Evolutionary conservation across 2,797 vertebrate genomes (phyloP).

Genomic region (Pachyuromys duprasi): DNA sequence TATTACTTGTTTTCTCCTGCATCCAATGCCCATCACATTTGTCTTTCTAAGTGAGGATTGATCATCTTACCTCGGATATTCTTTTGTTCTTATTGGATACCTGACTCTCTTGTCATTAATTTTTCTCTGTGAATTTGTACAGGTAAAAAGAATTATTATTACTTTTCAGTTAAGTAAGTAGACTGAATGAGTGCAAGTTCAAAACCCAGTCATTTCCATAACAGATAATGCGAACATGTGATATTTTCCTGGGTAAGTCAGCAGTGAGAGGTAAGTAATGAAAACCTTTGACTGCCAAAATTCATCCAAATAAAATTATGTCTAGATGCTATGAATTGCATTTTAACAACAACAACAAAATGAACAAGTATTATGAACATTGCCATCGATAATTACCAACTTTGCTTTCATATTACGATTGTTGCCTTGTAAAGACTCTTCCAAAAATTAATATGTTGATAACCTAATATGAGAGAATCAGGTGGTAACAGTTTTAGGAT

Average conservation of each 20-base stretch:
- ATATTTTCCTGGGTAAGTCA: background rate
- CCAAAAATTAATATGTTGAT: background rate
- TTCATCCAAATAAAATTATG: background rate
- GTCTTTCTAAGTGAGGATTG: too few relatives aligned
- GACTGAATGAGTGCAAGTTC: background rate
- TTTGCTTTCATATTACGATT: background rate
- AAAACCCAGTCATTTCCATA: background rate
- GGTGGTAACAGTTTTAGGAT: rapidly evolving
- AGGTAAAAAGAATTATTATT: background rate
- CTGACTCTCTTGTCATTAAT: background rate
- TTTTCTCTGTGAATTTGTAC: background rate
- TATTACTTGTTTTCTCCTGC: too few relatives aligned
- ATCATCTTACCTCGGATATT: too few relatives aligned
- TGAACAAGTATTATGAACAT: background rate
- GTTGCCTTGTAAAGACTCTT: background rate
- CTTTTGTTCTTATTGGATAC: background rate
- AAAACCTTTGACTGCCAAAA: background rate
- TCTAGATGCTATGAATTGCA: background rate
- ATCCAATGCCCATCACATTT: too few relatives aligned
- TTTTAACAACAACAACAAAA: background rate
- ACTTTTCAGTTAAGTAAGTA: background rate
- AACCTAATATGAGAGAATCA: background rate
- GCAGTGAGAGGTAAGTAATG: background rate
- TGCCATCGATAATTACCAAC: background rate
- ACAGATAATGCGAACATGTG: background rate